Conservation (phyloP, 2,113 vertebrate genomes). For the Nerophis lumbriciformis region DNA sequence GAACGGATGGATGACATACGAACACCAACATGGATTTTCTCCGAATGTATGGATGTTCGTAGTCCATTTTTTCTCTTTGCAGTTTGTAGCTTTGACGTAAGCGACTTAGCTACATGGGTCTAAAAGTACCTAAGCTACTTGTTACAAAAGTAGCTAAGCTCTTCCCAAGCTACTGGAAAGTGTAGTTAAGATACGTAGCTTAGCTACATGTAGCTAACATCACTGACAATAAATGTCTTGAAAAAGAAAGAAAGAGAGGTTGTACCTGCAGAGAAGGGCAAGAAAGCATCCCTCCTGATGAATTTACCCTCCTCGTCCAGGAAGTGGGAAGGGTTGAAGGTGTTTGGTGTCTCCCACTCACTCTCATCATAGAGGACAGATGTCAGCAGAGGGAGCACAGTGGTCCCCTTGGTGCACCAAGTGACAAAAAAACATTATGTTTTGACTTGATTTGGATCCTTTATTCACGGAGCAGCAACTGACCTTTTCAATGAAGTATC, state of each 20-base stretch:
- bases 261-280: constrained; percentile 72
- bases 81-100: no score
- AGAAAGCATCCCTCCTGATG: constrained; percentile 60
- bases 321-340: constrained; percentile 68
- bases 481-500: constrained; percentile 41
- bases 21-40: no score
- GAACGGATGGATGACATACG: no score
- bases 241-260: background rate
- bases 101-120: no score
- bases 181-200: no score
- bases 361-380: constrained; percentile 65
- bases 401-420: constrained; percentile 48
- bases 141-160: no score
- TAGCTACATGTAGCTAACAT: background rate
- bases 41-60: no score
- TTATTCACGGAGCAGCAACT: no score
- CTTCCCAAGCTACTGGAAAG: no score
- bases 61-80: no score
- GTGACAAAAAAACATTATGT: background rate
- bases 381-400: constrained; percentile 56
- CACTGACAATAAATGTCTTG: no score
- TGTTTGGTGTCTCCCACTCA: constrained; percentile 61
- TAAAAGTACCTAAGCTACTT: no score
- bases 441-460: background rate
- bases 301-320: constrained; percentile 60